A percentile compares a stretch with the other conserved stretches of the same genome.
Conservation (phyloP, 2,797 vertebrate genomes). For the Allobates femoralis region DNA sequence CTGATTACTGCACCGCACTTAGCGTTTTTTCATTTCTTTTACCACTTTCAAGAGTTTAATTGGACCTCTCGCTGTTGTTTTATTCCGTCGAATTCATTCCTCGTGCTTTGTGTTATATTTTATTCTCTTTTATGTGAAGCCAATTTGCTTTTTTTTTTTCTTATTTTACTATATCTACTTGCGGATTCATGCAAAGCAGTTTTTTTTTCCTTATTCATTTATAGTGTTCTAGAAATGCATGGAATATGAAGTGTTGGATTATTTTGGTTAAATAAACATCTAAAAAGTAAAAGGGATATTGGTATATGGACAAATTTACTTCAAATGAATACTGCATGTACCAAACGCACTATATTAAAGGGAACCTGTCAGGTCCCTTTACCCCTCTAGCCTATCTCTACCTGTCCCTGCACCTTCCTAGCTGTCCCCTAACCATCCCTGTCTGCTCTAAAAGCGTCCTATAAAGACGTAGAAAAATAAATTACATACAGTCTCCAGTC, state of each 20-base stretch:
- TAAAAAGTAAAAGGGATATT: neutral
- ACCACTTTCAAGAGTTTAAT: conserved; percentile 53
- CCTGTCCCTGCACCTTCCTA: no score
- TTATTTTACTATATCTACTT: conserved; percentile 28
- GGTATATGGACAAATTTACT: neutral
- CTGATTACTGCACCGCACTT: conserved; percentile 37
- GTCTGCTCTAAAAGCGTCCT: no score
- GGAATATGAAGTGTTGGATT: neutral
- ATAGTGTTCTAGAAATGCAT: conserved; percentile 6
- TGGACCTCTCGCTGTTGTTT: conserved; percentile 59
- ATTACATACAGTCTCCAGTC: no score
- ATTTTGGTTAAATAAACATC: conserved; percentile 22
- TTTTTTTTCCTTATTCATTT: conserved; percentile 21
- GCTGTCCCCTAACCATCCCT: no score
- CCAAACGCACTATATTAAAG: no score
- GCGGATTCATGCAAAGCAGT: conserved; percentile 2
- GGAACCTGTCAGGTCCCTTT: no score
- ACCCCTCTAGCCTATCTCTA: no score
- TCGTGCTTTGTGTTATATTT: conserved; percentile 51
- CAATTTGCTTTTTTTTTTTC: conserved; percentile 40
- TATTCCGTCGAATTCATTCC: conserved; percentile 41
- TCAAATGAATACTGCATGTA: no score
- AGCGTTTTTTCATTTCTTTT: conserved; percentile 28
- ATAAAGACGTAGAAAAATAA: no score
- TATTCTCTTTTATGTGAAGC: conserved; percentile 58